phyloP scores from a whole-genome alignment of 2,113 vertebrate genomes.

The Eptesicus fuscus region DNA sequence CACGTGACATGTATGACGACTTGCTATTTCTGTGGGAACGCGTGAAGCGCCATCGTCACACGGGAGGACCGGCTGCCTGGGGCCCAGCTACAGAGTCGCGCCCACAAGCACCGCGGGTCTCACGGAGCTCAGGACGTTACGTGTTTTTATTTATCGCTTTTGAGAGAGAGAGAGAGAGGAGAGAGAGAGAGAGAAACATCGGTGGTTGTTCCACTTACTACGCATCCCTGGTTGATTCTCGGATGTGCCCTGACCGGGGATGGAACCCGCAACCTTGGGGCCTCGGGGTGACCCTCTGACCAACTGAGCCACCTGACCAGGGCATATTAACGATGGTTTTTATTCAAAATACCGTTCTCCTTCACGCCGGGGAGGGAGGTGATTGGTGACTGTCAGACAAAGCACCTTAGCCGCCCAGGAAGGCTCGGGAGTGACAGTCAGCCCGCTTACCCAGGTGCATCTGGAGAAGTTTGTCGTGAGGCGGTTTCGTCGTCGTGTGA shows the following conservation, averaged over 20 bases:
- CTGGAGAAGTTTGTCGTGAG: neutral
- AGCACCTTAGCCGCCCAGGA: neutral
- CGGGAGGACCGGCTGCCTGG: rapidly evolving
- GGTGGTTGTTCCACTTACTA: too few relatives aligned
- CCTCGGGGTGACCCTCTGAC: too few relatives aligned
- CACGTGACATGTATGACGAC: rapidly evolving
- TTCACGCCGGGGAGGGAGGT: rapidly evolving
- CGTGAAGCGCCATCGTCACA: rapidly evolving
- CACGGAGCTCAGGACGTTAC: rapidly evolving
- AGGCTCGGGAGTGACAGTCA: rapidly evolving
- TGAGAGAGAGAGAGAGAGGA: neutral
- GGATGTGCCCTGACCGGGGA: too few relatives aligned
- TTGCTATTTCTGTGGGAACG: rapidly evolving
- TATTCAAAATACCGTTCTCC: neutral
- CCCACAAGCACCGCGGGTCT: rapidly evolving
- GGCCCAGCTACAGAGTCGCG: rapidly evolving
- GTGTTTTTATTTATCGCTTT: neutral
- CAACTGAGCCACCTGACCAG: too few relatives aligned
- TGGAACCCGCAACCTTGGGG: too few relatives aligned
- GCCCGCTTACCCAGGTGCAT: neutral
- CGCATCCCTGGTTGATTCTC: too few relatives aligned
- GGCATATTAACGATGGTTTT: neutral
- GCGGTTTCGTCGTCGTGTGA: neutral
- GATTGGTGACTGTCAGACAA: rapidly evolving
- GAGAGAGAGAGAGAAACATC: too few relatives aligned